Evolutionary conservation across 2,888 invertebrate genomes (phyloP).

Genomic region (Drosophila eohydei): DNA sequence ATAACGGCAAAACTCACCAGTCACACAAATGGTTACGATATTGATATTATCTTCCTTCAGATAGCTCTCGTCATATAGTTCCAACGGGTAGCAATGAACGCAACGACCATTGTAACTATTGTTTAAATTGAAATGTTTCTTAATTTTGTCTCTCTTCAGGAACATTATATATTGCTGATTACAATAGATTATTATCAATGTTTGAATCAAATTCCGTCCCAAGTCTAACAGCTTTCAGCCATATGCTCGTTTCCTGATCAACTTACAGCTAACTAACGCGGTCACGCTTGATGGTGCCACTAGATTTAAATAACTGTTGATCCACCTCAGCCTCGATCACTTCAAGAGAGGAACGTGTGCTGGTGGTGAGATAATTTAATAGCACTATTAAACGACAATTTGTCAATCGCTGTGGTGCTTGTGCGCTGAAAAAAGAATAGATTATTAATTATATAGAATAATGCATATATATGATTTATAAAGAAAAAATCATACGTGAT

Average conservation of each 20-base stretch:
- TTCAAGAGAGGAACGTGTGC: constrained; percentile 69
- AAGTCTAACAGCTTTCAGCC: background rate
- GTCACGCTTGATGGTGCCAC: constrained; percentile 94
- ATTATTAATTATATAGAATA: background rate
- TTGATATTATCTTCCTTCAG: constrained; percentile 98
- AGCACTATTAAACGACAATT: constrained; percentile 43
- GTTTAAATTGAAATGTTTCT: too few species aligned
- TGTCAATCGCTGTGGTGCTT: constrained; percentile 77
- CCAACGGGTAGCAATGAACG: constrained; percentile 97
- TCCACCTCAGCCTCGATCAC: constrained; percentile 96
- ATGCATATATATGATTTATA: background rate
- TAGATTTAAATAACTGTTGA: constrained; percentile 90
- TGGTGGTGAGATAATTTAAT: constrained; percentile 37
- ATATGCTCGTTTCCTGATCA: too few species aligned
- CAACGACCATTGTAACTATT: constrained; percentile 98
- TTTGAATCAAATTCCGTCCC: background rate
- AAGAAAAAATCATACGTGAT: constrained; percentile 69
- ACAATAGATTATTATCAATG: too few species aligned
- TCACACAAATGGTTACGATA: constrained; percentile 98
- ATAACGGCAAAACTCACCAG: constrained; percentile 90
- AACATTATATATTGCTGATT: too few species aligned
- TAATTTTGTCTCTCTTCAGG: too few species aligned
- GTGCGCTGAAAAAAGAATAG: constrained; percentile 63
- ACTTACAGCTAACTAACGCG: constrained; percentile 94
- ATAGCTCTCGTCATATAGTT: constrained; percentile 98